Evolutionary conservation across 2,113 vertebrate species (phyloP).

Genomic region (Pseudorectes ferrugineus): DNA sequence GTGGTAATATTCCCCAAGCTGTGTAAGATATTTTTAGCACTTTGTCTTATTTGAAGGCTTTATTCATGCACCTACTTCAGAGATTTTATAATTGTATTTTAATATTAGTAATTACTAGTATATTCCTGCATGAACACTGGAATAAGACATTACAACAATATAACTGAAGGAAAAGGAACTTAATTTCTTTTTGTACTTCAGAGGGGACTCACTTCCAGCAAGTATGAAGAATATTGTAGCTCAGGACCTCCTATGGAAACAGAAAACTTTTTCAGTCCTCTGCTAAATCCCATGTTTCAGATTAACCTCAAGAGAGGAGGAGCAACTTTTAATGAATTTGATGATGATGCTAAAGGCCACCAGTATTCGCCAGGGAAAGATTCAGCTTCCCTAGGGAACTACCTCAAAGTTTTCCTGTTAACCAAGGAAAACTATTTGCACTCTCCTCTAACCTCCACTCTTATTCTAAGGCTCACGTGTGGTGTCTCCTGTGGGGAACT

Average conservation of each 20-base stretch:
- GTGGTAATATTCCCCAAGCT: not conserved
- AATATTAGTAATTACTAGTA: not conserved
- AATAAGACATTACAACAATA: not conserved
- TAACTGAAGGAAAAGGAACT: not conserved
- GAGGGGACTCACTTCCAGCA: not conserved
- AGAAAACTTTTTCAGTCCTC: not conserved
- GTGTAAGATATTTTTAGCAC: slow-evolving; percentile 25
- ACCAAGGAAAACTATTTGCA: not conserved
- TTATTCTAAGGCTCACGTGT: not conserved
- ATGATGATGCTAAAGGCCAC: not conserved
- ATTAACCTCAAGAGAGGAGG: not conserved
- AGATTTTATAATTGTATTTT: slow-evolving; percentile 15
- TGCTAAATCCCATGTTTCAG: not conserved
- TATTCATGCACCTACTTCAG: not conserved
- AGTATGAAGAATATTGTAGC: not conserved
- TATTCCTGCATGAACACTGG: not conserved
- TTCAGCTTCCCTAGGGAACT: not conserved
- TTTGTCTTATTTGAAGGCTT: slow-evolving; percentile 36
- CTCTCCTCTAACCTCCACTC: not conserved
- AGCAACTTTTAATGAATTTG: not conserved
- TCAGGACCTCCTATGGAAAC: not conserved
- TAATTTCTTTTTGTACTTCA: not conserved
- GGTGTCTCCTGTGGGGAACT: not conserved
- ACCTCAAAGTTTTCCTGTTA: not conserved
- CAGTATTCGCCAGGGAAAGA: not conserved